These are phyloP conservation scores for Myotis daubentonii DNA, from an alignment of 2,797 vertebrate species.

Conservation along the genomic window DNA sequence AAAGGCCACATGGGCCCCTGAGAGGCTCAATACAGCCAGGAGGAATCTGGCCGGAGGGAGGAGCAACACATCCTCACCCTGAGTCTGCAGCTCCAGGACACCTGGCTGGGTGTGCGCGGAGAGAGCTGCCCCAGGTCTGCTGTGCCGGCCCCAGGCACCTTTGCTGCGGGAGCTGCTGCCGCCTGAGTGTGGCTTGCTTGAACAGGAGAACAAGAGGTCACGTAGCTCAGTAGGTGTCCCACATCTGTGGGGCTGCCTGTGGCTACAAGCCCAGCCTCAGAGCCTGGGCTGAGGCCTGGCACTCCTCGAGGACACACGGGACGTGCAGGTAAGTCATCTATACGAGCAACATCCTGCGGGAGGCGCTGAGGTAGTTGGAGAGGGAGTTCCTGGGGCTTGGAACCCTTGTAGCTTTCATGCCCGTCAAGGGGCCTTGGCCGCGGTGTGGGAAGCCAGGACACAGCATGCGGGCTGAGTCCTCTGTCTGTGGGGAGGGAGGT, in stretches of 20 bases:
- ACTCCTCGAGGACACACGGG: background rate
- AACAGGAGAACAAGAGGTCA: background rate
- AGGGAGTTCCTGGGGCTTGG: background rate
- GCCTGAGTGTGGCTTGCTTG: background rate
- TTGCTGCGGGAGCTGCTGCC: background rate
- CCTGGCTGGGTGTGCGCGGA: rapidly evolving
- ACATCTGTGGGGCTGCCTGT: background rate
- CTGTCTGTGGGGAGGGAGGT: background rate
- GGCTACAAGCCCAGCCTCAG: background rate
- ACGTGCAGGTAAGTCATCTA: too few species aligned
- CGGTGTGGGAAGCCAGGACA: background rate
- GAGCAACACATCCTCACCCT: background rate
- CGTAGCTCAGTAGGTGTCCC: background rate
- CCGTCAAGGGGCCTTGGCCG: background rate
- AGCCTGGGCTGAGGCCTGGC: background rate
- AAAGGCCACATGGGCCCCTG: background rate
- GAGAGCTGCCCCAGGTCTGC: background rate
- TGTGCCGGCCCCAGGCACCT: rapidly evolving
- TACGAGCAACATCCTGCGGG: too few species aligned
- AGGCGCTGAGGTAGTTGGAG: too few species aligned
- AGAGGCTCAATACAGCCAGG: background rate
- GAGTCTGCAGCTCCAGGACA: background rate
- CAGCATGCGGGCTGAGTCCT: background rate
- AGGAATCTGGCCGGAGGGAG: background rate
- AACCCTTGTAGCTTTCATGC: background rate